Evolutionary conservation across 2,113 vertebrate genomes (phyloP).

Genomic region (Stegastes partitus): DNA sequence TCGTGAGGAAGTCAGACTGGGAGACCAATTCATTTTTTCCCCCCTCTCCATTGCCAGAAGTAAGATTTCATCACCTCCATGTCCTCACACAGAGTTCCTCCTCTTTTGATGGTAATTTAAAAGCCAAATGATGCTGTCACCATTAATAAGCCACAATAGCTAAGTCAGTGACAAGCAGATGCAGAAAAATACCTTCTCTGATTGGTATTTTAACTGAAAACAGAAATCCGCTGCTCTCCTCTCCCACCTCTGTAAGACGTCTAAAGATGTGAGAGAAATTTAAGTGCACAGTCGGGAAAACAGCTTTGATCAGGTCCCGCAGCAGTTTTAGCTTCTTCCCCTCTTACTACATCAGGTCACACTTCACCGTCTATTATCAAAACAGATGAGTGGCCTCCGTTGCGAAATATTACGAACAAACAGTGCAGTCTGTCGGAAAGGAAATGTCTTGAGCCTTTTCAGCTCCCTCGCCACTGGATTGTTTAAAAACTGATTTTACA

Average conservation of each 20-base stretch:
- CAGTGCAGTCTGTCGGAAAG: neutral
- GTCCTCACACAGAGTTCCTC: slow-evolving; percentile 23
- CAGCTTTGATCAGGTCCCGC: slow-evolving; percentile 61
- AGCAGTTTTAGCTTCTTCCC: slow-evolving; percentile 31
- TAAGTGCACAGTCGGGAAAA: slow-evolving; percentile 37
- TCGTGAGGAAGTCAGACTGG: slow-evolving; percentile 42
- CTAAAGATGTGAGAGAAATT: slow-evolving; percentile 37
- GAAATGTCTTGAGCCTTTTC: neutral
- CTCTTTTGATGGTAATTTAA: slow-evolving; percentile 51
- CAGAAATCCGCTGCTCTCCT: slow-evolving; percentile 45
- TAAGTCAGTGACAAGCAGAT: slow-evolving; percentile 42
- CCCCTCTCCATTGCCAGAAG: slow-evolving; percentile 42
- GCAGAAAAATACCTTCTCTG: slow-evolving; percentile 25
- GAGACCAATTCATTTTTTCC: slow-evolving; percentile 37
- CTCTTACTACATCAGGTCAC: slow-evolving; percentile 5
- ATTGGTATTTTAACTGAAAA: slow-evolving; percentile 69
- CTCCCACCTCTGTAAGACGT: slow-evolving; percentile 28
- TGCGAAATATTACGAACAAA: neutral
- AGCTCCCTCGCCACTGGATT: too few relatives aligned
- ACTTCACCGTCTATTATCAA: slow-evolving; percentile 25
- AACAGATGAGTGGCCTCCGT: neutral
- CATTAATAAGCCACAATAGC: slow-evolving; percentile 34
- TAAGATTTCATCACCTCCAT: slow-evolving; percentile 54
- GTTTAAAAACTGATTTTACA: too few relatives aligned
- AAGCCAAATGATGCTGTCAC: slow-evolving; percentile 53